phyloP scores from a whole-genome alignment of 30 jellyfish, hydroid and myxozoan genomes.

The Mastigias papua region DNA sequence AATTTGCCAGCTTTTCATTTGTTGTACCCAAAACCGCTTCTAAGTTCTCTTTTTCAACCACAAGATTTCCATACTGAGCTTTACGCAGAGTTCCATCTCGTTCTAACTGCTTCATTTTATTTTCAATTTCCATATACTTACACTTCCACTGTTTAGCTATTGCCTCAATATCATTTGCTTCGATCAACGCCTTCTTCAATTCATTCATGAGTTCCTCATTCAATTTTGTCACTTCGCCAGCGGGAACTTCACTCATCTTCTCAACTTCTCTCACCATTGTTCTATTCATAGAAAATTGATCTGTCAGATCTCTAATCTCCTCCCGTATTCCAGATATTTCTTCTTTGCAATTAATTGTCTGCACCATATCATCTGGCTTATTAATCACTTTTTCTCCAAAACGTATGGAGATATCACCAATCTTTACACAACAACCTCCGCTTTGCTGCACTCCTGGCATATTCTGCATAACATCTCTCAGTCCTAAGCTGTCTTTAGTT shows the following conservation, averaged over 20 bases:
- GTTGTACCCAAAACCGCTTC: background rate
- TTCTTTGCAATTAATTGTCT: background rate
- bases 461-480: too few relatives aligned
- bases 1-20: background rate
- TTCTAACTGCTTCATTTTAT: background rate
- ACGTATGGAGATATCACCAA: conserved; percentile 18
- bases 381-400: background rate
- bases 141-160: background rate
- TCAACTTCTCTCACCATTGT: background rate
- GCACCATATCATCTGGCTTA: background rate
- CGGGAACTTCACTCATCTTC: background rate
- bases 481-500: background rate
- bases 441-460: background rate
- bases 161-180: background rate
- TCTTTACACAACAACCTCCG: conserved; percentile 12
- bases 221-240: background rate
- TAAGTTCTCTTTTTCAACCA: background rate
- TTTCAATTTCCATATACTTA: background rate
- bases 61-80: background rate
- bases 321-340: conserved; percentile 6
- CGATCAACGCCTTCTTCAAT: conserved; percentile 15
- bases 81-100: background rate
- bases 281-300: background rate
- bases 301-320: background rate
- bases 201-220: background rate